Conservation (phyloP, 1,140 invertebrate species). For the Parapsyche elsis region DNA sequence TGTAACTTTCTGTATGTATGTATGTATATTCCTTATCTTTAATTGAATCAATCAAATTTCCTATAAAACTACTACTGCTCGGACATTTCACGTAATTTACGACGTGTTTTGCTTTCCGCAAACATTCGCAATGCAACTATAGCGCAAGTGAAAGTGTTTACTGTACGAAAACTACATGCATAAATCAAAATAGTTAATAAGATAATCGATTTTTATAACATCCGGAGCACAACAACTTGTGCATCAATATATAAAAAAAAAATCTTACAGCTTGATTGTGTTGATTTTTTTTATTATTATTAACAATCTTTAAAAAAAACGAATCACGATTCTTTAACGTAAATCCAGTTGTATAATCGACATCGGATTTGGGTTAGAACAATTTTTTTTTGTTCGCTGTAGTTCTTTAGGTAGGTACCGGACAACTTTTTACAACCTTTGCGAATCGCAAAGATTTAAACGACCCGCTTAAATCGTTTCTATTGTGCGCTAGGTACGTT, state of each 20-base stretch:
- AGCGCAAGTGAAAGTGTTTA: neutral
- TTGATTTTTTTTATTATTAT: constrained; percentile 4
- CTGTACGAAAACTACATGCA: neutral
- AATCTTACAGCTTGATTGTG: neutral
- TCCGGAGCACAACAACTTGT: neutral
- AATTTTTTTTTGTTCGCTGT: neutral
- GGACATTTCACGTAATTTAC: no score
- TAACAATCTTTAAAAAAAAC: constrained; percentile 13
- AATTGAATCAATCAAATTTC: no score
- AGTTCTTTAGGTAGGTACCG: neutral
- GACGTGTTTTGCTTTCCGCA: no score
- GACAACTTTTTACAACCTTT: neutral
- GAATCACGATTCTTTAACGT: neutral
- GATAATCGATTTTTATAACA: constrained; percentile 12
- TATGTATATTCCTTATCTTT: no score
- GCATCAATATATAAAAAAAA: neutral
- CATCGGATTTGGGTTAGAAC: constrained; percentile 10
- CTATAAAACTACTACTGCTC: no score
- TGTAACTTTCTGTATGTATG: no score
- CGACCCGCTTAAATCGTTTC: no score
- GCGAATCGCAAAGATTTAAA: neutral
- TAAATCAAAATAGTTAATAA: constrained; percentile 14
- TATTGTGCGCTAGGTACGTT: no score
- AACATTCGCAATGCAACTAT: neutral
- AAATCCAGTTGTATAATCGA: constrained; percentile 15